These are phyloP conservation scores for Sceliomorpha sp. DNA, from an alignment of 2,888 invertebrate genomes.

Conservation along the genomic window DNA sequence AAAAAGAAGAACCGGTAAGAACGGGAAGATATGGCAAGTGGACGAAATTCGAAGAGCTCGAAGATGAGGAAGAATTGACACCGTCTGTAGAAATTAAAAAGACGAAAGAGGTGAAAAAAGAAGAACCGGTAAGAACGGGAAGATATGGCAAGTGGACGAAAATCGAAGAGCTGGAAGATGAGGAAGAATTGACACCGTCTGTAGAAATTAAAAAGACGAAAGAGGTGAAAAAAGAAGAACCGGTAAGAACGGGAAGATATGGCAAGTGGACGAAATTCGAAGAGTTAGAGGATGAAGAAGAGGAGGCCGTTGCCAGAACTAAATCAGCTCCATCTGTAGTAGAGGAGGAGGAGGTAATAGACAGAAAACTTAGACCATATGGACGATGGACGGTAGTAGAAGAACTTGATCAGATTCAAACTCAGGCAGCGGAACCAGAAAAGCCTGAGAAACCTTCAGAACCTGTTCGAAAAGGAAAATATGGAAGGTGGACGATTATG, in stretches of 20 bases:
- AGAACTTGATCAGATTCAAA: conserved; percentile 27
- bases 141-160: conserved; percentile 40
- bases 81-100: conserved; percentile 40
- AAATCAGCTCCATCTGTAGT: background rate
- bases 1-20: conserved; percentile 64
- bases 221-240: conserved; percentile 75
- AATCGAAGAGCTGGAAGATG: conserved; percentile 29
- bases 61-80: conserved; percentile 7
- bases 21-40: conserved; percentile 9
- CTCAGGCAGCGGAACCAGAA: background rate
- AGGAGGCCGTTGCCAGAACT: too few relatives aligned
- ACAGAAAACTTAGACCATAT: conserved; percentile 34
- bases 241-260: conserved; percentile 3
- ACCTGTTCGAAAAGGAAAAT: conserved; percentile 26
- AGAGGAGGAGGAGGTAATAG: conserved; percentile 24
- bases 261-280: conserved; percentile 19
- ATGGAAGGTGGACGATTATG: conserved; percentile 39
- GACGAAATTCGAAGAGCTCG: conserved; percentile 14
- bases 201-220: conserved; percentile 78
- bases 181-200: conserved; percentile 3
- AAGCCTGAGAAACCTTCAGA: conserved; percentile 7
- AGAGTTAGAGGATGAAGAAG: conserved; percentile 10
- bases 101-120: conserved; percentile 25
- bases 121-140: conserved; percentile 37
- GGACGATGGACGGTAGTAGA: conserved; percentile 45